Evolutionary conservation across 2,888 invertebrate genomes (phyloP).

Genomic region (Agrotis clavis): DNA sequence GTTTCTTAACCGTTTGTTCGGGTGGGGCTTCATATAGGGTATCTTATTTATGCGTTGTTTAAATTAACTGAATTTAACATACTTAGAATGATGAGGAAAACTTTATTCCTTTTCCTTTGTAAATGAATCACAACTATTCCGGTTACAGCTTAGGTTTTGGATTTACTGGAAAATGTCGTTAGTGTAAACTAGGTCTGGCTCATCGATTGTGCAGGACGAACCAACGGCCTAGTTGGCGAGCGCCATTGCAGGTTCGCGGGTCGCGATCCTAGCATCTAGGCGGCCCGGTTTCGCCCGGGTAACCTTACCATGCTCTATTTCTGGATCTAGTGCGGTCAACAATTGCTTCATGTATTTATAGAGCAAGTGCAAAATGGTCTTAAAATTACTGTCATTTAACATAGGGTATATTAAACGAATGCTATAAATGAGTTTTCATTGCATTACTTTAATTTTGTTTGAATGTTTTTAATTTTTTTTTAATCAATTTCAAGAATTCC

Average conservation of each 20-base stretch:
- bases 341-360: conserved; percentile 64
- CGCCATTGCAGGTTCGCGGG: conserved; percentile 74
- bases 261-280: conserved; percentile 79
- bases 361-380: conserved; percentile 46
- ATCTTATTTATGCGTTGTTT: conserved; percentile 40
- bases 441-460: neutral
- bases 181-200: conserved; percentile 72
- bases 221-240: conserved; percentile 84
- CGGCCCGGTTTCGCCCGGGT: conserved; percentile 79
- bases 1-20: conserved; percentile 49
- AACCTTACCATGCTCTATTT: conserved; percentile 80
- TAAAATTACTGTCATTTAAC: conserved; percentile 37
- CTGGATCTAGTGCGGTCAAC: conserved; percentile 73
- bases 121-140: conserved; percentile 55
- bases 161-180: conserved; percentile 49
- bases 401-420: too few species aligned
- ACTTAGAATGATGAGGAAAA: conserved; percentile 53
- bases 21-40: conserved; percentile 38
- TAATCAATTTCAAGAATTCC: conserved; percentile 13
- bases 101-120: conserved; percentile 19
- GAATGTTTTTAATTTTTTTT: conserved; percentile 1
- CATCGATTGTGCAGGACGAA: conserved; percentile 84
- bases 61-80: conserved; percentile 33
- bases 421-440: too few species aligned
- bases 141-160: conserved; percentile 34